Percentiles rank a stretch among this genome's conserved stretches.
Conservation (phyloP, 2,113 vertebrate species). For the Hypanus sabinus region DNA sequence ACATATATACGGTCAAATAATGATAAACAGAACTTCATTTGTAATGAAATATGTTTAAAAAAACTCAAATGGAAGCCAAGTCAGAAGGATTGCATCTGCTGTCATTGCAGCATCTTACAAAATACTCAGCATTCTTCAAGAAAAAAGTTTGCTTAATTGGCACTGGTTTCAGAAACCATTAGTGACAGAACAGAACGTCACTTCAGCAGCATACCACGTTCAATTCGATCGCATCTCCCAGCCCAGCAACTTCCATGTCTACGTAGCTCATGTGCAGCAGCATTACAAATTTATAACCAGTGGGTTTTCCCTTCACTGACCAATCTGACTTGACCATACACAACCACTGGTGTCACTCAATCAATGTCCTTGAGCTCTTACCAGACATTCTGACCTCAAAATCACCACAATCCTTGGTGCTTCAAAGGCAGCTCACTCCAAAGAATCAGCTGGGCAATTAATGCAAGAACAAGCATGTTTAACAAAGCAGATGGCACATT, state of each 20-base stretch:
- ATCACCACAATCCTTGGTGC: not conserved
- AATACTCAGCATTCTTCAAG: not conserved
- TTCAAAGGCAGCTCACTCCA: too few species aligned
- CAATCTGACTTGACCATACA: not conserved
- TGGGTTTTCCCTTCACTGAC: not conserved
- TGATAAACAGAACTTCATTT: too few species aligned
- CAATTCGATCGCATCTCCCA: not conserved
- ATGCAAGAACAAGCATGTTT: too few species aligned
- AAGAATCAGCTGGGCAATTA: too few species aligned
- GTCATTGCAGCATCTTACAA: not conserved
- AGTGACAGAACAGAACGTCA: not conserved
- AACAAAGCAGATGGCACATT: not conserved
- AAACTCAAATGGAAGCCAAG: too few species aligned
- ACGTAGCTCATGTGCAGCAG: not conserved
- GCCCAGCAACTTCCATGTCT: not conserved
- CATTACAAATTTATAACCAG: not conserved
- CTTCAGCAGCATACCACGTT: not conserved
- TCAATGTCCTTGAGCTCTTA: not conserved
- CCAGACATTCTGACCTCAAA: not conserved
- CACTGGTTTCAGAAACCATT: not conserved
- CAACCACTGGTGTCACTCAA: not conserved
- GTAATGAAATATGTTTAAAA: too few species aligned
- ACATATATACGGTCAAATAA: too few species aligned
- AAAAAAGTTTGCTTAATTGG: not conserved
- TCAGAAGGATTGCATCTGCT: not conserved